Percentiles rank a stretch among this genome's conserved stretches.
phyloP scores from a whole-genome alignment of 2,797 vertebrate genomes.

The Otolemur crassicaudatus region DNA sequence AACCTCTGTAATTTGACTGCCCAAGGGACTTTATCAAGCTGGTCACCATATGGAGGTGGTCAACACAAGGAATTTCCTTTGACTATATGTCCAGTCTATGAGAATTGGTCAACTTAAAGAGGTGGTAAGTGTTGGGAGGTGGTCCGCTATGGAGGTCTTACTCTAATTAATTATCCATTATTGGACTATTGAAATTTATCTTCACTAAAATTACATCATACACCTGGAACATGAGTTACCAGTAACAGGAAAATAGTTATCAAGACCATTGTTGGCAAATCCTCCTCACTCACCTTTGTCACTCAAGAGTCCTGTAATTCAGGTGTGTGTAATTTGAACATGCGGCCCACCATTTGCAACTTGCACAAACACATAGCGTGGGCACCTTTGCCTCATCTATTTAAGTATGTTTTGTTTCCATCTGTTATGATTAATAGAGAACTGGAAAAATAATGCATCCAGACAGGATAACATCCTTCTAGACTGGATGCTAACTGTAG shows the following conservation, averaged over 20 bases:
- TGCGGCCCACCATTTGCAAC: neutral
- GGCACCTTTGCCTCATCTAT: neutral
- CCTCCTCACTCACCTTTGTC: neutral
- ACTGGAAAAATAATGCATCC: neutral
- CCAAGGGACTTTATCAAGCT: too few species aligned
- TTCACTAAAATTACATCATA: neutral
- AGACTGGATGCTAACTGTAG: neutral
- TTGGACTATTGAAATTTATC: neutral
- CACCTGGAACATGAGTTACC: neutral
- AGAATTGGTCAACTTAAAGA: too few species aligned
- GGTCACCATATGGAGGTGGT: too few species aligned
- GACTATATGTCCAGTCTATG: too few species aligned
- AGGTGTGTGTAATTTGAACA: neutral
- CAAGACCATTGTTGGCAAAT: neutral
- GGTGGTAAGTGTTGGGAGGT: too few species aligned
- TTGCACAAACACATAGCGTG: neutral
- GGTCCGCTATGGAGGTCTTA: too few species aligned
- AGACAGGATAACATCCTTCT: neutral
- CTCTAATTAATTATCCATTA: neutral
- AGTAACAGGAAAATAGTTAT: neutral
- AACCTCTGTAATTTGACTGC: too few species aligned
- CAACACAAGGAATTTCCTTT: too few species aligned
- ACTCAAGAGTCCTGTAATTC: neutral
- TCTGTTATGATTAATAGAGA: neutral
- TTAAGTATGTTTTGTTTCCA: neutral